Percentiles rank a stretch among this genome's conserved stretches.
Conservation (phyloP, 30 jellyfish, hydroid and myxozoan genomes). For the Aurelia sp. region DNA sequence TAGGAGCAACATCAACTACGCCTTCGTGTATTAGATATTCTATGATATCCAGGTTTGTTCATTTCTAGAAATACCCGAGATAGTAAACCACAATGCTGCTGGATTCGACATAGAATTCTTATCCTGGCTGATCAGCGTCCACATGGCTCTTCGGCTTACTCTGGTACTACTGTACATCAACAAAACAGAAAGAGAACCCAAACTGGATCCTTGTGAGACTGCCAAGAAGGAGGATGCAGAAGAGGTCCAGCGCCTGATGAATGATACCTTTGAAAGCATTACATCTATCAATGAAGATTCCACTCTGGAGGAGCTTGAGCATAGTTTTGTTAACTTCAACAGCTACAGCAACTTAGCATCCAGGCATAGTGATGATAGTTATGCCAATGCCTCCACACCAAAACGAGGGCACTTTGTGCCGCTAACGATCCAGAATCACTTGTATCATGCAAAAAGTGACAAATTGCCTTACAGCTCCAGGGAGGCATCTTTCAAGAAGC, state of each 20-base stretch:
- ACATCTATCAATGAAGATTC: constrained; percentile 46
- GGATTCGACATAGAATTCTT: constrained; percentile 51
- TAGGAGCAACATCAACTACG: no score
- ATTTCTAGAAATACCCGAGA: constrained; percentile 31
- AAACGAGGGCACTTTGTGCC: constrained; percentile 62
- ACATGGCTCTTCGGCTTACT: constrained; percentile 57
- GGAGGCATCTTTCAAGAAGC: constrained; percentile 8
- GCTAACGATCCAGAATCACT: constrained; percentile 44
- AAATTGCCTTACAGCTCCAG: background rate
- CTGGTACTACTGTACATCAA: constrained; percentile 17
- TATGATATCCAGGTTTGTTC: background rate
- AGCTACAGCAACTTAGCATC: constrained; percentile 13
- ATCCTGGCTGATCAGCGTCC: constrained; percentile 56
- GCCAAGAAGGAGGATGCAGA: constrained; percentile 1
- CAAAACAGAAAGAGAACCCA: background rate
- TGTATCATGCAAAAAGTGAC: constrained; percentile 5
- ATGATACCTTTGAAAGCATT: constrained; percentile 58
- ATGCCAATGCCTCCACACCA: constrained; percentile 57
- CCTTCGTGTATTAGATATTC: no score
- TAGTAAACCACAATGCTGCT: constrained; percentile 7
- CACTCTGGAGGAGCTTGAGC: constrained; percentile 46
- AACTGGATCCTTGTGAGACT: background rate
- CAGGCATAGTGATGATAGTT: constrained; percentile 14
- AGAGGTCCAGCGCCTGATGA: constrained; percentile 10
- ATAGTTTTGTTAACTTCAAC: constrained; percentile 33